Base-by-base conservation (phyloP, 1,140 invertebrate genomes). In the Chymomyza costata region DNA sequence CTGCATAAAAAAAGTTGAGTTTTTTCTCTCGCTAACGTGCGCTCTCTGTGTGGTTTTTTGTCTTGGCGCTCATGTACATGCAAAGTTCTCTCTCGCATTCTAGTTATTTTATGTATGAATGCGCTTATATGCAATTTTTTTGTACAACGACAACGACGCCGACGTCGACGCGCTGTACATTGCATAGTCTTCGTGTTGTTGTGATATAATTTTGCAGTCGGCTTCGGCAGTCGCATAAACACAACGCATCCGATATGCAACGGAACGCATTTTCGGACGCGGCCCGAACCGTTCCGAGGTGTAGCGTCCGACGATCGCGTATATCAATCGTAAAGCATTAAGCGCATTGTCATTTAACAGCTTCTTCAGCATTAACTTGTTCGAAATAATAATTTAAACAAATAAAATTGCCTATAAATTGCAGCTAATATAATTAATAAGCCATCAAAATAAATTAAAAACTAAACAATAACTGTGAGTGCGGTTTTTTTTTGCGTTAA, bases 261-360 rank as follows among this genome's bases (percentile, higher is more conserved):
- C 84, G 84, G 80, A 85, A 85, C 82, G 84, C 84, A 85, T 85
- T 85, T 85, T 85, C 83, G 83, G 84, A 85, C 83, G 83, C 83
- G 83, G 81, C 81, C 83, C 83, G 78, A 83, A 62, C 68, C 78
- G 73, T 82, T 82, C 84, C 83, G 83, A 83, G 83, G 73, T 81
- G 83, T 85, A 85, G 83, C 83, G 83, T 85, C 83, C 84, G 84
- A 66, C 84, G 84, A 84, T 81, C 81, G 81, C 80, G 81, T 83
- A 68, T 74, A 82, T 78, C 69, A 82, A 82, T 73, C 70, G 78
- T 78, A 82, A 82, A 76, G 66, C 73, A 76, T 78, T 78, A 78
- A 78, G 71, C 62, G 66, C 71, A 76, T 78, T 70, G 43, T 48
- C 55, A 63, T 66, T 65, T 80, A 67, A 35, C 73, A 80, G 64